Base-by-base conservation (phyloP, 2,797 vertebrate genomes). In the Helostoma temminkii region DNA sequence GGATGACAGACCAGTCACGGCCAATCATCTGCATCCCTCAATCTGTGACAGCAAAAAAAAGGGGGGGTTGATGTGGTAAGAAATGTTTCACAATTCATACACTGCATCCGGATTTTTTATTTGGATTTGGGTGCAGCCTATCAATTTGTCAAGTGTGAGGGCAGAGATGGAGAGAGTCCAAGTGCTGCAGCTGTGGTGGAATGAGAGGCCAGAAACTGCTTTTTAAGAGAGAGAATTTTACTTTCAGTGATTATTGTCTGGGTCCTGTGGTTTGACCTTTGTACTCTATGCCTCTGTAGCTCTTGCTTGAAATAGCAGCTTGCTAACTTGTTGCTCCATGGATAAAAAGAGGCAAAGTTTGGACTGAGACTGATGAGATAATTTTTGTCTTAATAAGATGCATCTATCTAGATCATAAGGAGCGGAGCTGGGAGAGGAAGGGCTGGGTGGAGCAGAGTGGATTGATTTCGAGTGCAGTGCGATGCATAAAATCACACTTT, bases 101-200 rank as follows among this genome's bases (percentile, higher is more conserved):
- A 43, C 48, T 4, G 26, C 25, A 66, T 83, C 71, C 1, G 18
- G 50, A 36, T 72, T 58, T 61, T 36, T 45, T 71, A 67, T 75
- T 85, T 67, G 18, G 43, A 54, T 73, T 82, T 11, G 34, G 36
- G 64, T 39, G 21, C n/a, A 0, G 42, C 3, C 5, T 32, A 32
- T 87, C 61, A 70, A 59, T 77, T 83, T 76, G 69, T 76, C 62
- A 71, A 70, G 42, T 54, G 39, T 41, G 66, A 75, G 57, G 52
- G 63, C 21, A 39, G 57, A 72, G 11, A 28, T 71, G 64, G 81
- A 71, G 2, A 0, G 12, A 10, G n/a, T 45, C 80, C 79, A 70
- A 61, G 62, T 0, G 42, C 41, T 56, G 60, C 66, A 85, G 75
- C 75, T 77, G 76, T 22, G 56, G 76, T 5, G 4, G 21, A 28